Percentiles rank a stretch among this genome's conserved stretches.
phyloP scores from a whole-genome alignment of 2,888 invertebrate genomes.

The Chrysina gloriosa region DNA sequence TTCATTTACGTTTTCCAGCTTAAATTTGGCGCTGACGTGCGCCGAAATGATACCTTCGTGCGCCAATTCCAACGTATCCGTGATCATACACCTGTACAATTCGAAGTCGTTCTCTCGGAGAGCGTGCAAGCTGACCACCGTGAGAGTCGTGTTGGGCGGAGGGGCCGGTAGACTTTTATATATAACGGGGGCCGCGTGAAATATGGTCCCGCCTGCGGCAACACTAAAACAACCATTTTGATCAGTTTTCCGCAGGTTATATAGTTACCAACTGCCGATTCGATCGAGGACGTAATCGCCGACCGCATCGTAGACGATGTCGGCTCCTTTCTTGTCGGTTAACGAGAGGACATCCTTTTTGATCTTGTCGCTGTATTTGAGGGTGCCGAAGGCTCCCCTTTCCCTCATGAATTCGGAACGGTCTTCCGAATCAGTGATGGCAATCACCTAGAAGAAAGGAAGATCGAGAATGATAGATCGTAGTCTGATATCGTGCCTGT shows the following conservation, averaged over 20 bases:
- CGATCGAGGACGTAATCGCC: conserved; percentile 72
- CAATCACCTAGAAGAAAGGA: conserved; percentile 69
- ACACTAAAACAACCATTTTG: conserved; percentile 63
- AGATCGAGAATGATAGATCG: not conserved
- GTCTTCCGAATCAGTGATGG: conserved; percentile 74
- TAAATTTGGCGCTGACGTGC: conserved; percentile 68
- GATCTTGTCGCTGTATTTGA: conserved; percentile 70
- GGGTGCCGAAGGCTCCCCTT: conserved; percentile 73
- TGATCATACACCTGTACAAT: conserved; percentile 66
- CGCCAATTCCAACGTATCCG: conserved; percentile 71
- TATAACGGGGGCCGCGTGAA: conserved; percentile 56
- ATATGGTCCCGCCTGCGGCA: conserved; percentile 67
- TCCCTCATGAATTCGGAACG: conserved; percentile 70
- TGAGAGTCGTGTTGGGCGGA: conserved; percentile 55
- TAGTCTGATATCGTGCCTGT: no score
- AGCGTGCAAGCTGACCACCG: conserved; percentile 57
- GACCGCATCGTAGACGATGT: conserved; percentile 74
- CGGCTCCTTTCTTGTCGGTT: conserved; percentile 71
- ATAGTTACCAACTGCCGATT: conserved; percentile 69
- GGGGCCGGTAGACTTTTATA: conserved; percentile 56
- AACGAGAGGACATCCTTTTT: conserved; percentile 69
- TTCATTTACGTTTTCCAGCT: conserved; percentile 70
- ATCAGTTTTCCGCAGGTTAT: not conserved
- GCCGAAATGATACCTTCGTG: conserved; percentile 73
- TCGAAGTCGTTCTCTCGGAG: conserved; percentile 66